Percentiles rank a stretch among this genome's conserved stretches.
These are phyloP conservation scores for Lonchura striata DNA, from an alignment of 2,113 vertebrate species.

Conservation along the genomic window DNA sequence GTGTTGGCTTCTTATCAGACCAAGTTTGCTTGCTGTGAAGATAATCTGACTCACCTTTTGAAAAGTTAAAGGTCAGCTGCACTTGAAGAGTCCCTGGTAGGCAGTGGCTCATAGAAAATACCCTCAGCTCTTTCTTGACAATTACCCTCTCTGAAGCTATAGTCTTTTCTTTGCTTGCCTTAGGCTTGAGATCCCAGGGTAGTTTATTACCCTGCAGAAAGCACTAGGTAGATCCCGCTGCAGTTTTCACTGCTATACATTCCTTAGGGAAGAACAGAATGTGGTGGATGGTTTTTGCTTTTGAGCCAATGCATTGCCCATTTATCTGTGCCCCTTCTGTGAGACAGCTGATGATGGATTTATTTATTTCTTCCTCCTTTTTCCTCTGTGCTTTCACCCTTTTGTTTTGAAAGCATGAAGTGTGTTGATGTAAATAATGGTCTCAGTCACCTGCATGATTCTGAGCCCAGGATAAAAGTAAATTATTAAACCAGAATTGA, in stretches of 20 bases:
- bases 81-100: neutral
- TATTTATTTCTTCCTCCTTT: neutral
- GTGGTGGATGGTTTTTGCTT: neutral
- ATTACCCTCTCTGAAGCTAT: neutral
- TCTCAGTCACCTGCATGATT: neutral
- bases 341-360: neutral
- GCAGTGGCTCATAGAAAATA: neutral
- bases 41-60: constrained; percentile 24
- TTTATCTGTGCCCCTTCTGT: neutral
- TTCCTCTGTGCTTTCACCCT: neutral
- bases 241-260: neutral
- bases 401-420: neutral
- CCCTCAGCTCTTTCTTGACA: neutral
- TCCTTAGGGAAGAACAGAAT: neutral
- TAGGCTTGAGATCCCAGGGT: neutral
- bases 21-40: constrained; percentile 5
- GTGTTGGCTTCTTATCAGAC: neutral
- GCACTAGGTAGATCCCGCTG: neutral
- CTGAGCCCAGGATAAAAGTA: neutral
- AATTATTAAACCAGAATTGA: neutral
- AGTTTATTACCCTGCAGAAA: neutral
- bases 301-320: neutral
- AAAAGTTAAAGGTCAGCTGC: neutral
- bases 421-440: neutral
- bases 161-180: neutral